Evolutionary conservation across 2,797 vertebrate species (phyloP).

Genomic region (Paguma larvata): DNA sequence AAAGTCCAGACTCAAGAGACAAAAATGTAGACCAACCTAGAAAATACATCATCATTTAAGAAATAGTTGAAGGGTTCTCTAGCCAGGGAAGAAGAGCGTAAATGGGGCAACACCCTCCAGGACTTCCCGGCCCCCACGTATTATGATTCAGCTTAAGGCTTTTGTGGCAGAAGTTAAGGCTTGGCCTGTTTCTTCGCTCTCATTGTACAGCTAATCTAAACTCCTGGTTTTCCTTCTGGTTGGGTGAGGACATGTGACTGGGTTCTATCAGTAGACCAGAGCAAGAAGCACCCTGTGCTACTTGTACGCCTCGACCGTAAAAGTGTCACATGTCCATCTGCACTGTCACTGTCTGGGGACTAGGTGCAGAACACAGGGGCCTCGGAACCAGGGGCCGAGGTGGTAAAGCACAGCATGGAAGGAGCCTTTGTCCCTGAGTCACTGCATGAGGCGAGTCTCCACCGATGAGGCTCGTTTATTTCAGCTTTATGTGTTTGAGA

Average conservation of each 20-base stretch:
- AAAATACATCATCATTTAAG: background rate
- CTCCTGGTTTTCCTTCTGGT: background rate
- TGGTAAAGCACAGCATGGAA: background rate
- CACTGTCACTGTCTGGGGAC: background rate
- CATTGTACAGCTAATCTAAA: background rate
- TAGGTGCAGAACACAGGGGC: background rate
- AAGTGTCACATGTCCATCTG: background rate
- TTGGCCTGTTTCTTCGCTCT: background rate
- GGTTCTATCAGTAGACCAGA: background rate
- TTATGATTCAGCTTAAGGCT: background rate
- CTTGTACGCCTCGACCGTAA: background rate
- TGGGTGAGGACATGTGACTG: background rate
- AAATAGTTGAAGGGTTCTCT: background rate
- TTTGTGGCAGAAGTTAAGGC: background rate
- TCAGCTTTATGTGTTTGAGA: background rate
- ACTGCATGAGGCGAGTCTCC: background rate
- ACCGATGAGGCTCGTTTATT: background rate
- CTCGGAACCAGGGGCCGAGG: background rate
- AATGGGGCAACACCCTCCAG: background rate
- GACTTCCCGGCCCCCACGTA: background rate
- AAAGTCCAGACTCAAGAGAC: background rate
- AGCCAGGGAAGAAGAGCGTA: background rate
- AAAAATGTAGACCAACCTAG: background rate
- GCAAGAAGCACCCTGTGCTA: background rate
- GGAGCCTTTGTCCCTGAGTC: background rate